Evolutionary conservation across 2,888 invertebrate genomes (phyloP), one percentile per base, ranked within the genome.

Genomic region (Hirtodrosophila confusa): DNA sequence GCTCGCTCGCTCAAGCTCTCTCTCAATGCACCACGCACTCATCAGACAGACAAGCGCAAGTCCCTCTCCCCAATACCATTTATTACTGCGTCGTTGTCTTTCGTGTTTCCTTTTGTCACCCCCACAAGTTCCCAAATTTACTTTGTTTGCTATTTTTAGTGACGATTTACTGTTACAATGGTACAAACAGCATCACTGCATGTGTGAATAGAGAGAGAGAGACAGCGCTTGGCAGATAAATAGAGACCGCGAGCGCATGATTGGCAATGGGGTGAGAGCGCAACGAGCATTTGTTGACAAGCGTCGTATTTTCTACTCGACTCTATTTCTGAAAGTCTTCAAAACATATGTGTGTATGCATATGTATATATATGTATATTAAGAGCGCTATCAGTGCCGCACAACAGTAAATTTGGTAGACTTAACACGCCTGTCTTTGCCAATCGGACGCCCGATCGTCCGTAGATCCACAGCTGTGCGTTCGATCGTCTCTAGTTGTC

Each of bases 71-170:
- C 48, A 41, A 39, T 37, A 48, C 53, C 44, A 43, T 40, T 44
- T 51, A 54, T 65, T 56, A 80, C 70, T 69, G 84, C 86, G 82
- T 75, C 56, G 62, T 76, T 74, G 53, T 36, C 47, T 57, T 67
- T 61, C 45, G 51, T 48, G 47, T 56, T 49, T 47, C 11, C 11
- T 23, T 17, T 31, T 47, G 61, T 47, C 37, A 33, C 47, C n/a
- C 43, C 49, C 76, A 70, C 66, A 71, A 71, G 54, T 44, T 70
- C 45, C 57, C 45, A 66, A 75, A 66, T 75, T 84, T 56, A 84
- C 68, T 68, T 78, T 61, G 31, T 51, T 66, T 68, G 68, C 78
- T 82, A 82, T 82, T 82, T 72, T 62, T 82, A 86, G 80, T 35
- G 31, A 29, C 50, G 58, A 78, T 74, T 68, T 66, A 70, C 78